Evolutionary conservation across 2,113 vertebrate genomes (phyloP).

Genomic region (Hippocampus comes): DNA sequence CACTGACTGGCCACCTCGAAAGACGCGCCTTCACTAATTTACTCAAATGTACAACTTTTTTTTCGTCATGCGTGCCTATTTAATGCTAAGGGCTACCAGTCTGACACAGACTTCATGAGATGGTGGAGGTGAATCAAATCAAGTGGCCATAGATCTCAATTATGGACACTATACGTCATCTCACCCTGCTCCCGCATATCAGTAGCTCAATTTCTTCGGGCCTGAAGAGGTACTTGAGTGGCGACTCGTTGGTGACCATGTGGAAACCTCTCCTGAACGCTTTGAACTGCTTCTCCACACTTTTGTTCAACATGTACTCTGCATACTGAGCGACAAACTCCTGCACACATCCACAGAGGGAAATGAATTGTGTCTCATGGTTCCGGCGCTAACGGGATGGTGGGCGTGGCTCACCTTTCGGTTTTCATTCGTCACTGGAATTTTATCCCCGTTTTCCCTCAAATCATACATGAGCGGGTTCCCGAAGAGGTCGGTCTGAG

Average conservation of each 20-base stretch:
- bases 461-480: slow-evolving; percentile 95
- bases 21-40: background rate
- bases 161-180: background rate
- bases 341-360: slow-evolving; percentile 62
- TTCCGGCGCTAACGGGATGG: background rate
- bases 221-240: slow-evolving; percentile 96
- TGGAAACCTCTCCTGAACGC: slow-evolving; percentile 99
- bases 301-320: slow-evolving; percentile 97
- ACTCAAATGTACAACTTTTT: background rate
- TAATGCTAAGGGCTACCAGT: too few species aligned
- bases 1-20: background rate
- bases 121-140: background rate
- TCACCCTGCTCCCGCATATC: slow-evolving; percentile 94
- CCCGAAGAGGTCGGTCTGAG: slow-evolving; percentile 94
- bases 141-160: background rate
- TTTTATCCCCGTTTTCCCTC: slow-evolving; percentile 94
- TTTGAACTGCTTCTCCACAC: slow-evolving; percentile 98
- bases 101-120: background rate
- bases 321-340: slow-evolving; percentile 96
- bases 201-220: slow-evolving; percentile 98
- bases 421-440: slow-evolving; percentile 97
- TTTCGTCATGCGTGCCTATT: too few species aligned
- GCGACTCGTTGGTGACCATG: slow-evolving; percentile 99
- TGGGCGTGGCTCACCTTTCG: slow-evolving; percentile 79
- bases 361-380: background rate